Evolutionary conservation across 2,888 invertebrate species (phyloP), one percentile per base, ranked within the genome.

Genomic region (Sylvicola fuscatus): DNA sequence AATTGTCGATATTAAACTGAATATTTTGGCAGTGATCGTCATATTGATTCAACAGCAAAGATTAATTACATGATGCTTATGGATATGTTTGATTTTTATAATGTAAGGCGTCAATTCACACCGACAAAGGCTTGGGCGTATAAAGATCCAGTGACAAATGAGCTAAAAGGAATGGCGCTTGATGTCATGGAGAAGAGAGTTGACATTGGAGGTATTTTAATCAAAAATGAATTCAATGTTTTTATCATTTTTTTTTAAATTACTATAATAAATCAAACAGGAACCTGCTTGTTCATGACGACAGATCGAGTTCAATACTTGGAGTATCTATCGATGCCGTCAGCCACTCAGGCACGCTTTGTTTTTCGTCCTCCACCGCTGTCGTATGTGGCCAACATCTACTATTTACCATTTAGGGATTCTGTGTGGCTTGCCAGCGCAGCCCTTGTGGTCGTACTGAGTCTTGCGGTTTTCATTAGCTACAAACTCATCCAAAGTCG

Each of bases 361-460:
- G 61, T 77, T 14, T 76, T 76, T 53, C 62, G 71, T 1, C 68
- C 70, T 40, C 76, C 77, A 0, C 68, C 74, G 0, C 58, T 75
- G 1, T 69, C 76, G 0, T 64, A 68, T 37, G 62, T 75, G 3
- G 63, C 66, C 33, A 78, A 77, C 44, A 68, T 78, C 44, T 77
- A 73, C 51, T 56, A 65, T 0, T 50, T 75, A 2, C 74, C 77
- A 0, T 77, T 78, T 51, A 62, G 66, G 2, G 58, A 53, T 1
- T 54, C 58, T 0, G 76, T 77, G 1, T 78, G 77, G 77, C 45
- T 69, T 30, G 64, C 67, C 2, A 61, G 65, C 31, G 58, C 62
- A 8, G 52, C 63, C 1, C 58, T 71, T 33, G 56, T 68, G n/a
- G 8, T 36, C 11, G 10, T 42, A 3, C 36, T 36, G 4, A 35